Evolutionary conservation across 2,888 invertebrate species (phyloP).

Genomic region (Tenthredo distinguenda): DNA sequence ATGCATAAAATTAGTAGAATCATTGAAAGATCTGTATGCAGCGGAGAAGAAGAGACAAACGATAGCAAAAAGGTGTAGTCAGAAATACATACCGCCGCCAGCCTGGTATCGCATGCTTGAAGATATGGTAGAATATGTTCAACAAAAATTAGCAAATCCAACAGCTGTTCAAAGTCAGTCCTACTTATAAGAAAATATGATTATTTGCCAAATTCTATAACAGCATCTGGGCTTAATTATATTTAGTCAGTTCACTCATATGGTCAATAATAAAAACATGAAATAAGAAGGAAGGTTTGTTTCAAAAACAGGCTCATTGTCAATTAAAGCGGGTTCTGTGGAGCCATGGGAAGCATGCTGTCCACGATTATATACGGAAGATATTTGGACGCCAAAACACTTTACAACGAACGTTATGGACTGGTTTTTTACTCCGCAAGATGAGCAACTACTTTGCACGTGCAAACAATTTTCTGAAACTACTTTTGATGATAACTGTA

Average conservation of each 20-base stretch:
- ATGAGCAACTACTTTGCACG: conserved; percentile 24
- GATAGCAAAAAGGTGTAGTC: not conserved
- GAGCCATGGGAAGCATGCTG: conserved; percentile 25
- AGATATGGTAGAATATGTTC: not conserved
- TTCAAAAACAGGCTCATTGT: conserved; percentile 2
- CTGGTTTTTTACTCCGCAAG: conserved; percentile 6
- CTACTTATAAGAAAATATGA: not conserved
- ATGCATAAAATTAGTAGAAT: conserved; percentile 52
- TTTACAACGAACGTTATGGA: conserved; percentile 38
- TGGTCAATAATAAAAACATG: not conserved
- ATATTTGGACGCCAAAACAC: conserved; percentile 42
- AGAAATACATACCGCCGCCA: not conserved
- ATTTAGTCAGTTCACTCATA: not conserved
- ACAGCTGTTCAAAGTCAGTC: not conserved
- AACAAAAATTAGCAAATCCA: not conserved
- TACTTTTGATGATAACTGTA: not conserved
- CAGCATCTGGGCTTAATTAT: not conserved
- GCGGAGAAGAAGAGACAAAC: conserved; percentile 37
- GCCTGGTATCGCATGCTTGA: conserved; percentile 20
- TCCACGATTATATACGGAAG: conserved; percentile 27
- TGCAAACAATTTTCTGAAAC: conserved; percentile 8
- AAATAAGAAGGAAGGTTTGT: not conserved
- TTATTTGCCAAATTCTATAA: not conserved
- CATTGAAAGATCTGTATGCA: conserved; percentile 49
- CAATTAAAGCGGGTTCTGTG: not conserved